These are phyloP conservation scores for Darevskia nairensis DNA, from an alignment of 2,797 vertebrate species.

Conservation along the genomic window DNA sequence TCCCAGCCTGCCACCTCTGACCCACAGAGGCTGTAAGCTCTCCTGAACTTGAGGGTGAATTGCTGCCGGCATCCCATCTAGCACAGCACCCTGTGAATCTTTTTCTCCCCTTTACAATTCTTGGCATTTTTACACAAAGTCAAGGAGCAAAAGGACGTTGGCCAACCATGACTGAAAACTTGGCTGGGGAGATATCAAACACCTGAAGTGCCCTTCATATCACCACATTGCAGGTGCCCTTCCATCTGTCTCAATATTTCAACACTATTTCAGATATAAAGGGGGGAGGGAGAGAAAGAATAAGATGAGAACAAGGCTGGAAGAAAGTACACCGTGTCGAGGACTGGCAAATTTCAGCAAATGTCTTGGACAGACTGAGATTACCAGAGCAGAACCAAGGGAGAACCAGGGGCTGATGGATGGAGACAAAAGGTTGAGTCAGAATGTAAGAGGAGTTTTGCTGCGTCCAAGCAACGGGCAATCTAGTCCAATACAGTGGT, in stretches of 20 bases:
- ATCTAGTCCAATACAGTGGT: too few relatives aligned
- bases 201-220: accelerated
- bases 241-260: constrained; percentile 17
- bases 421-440: too few relatives aligned
- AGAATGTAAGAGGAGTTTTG: too few relatives aligned
- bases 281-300: neutral
- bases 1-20: neutral
- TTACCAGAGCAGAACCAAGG: too few relatives aligned
- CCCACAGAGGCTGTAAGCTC: neutral
- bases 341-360: too few relatives aligned
- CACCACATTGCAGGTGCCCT: neutral
- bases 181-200: neutral
- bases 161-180: neutral
- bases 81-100: neutral
- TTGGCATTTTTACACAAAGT: neutral
- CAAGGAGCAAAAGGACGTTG: constrained; percentile 10
- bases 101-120: neutral
- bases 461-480: too few relatives aligned
- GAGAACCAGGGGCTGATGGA: too few relatives aligned
- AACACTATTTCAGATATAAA: neutral
- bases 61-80: neutral
- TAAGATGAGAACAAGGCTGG: neutral
- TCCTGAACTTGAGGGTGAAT: neutral
- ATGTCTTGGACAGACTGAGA: too few relatives aligned
- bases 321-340: too few relatives aligned